Percentiles rank a stretch among this genome's conserved stretches.
Conservation (phyloP, 2,797 vertebrate genomes). For the Hapalemur alaotrensis region DNA sequence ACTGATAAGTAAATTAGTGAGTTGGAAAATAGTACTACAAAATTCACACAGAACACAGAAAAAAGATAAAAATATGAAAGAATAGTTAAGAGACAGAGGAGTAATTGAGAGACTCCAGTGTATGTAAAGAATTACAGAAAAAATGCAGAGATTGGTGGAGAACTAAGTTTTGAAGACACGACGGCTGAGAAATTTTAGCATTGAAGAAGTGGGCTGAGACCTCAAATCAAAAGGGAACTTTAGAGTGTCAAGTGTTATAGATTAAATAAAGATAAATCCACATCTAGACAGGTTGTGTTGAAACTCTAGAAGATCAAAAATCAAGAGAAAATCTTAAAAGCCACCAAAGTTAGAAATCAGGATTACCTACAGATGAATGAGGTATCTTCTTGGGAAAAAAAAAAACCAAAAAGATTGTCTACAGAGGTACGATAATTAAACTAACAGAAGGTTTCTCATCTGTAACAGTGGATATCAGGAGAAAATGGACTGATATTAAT, state of each 20-base stretch:
- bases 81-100: neutral
- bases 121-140: neutral
- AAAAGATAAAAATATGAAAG: neutral
- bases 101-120: neutral
- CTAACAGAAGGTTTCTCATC: neutral
- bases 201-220: neutral
- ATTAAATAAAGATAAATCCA: slow-evolving; percentile 27
- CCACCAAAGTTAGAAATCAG: neutral
- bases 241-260: neutral
- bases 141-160: neutral
- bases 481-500: slow-evolving; percentile 11
- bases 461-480: neutral
- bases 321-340: slow-evolving; percentile 49
- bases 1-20: slow-evolving; percentile 44
- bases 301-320: slow-evolving; percentile 39
- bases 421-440: neutral
- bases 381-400: no score
- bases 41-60: neutral
- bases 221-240: slow-evolving; percentile 15
- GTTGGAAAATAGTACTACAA: slow-evolving; percentile 42
- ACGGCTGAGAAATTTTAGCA: slow-evolving; percentile 20
- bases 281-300: neutral
- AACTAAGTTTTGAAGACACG: slow-evolving; percentile 39
- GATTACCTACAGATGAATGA: neutral
- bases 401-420: neutral